phyloP scores from a whole-genome alignment of 2,113 vertebrate genomes.

The Phaethornis superciliosus region DNA sequence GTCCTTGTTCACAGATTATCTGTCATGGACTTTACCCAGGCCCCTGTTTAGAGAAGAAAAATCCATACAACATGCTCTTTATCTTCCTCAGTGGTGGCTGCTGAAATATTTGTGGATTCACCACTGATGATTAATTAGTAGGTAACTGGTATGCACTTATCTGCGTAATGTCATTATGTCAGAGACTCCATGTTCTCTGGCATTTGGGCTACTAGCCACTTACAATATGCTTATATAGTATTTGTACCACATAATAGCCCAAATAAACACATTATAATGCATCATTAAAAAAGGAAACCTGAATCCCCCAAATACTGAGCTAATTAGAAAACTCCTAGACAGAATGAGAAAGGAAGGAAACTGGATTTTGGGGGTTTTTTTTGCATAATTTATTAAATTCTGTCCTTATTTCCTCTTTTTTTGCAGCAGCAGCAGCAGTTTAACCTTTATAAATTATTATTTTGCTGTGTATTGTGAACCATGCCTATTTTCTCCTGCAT shows the following conservation, averaged over 20 bases:
- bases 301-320: background rate
- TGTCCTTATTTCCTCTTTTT: background rate
- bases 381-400: background rate
- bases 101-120: slow-evolving; percentile 36
- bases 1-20: slow-evolving; percentile 19
- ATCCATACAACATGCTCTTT: slow-evolving; percentile 41
- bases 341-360: background rate
- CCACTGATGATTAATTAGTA: slow-evolving; percentile 25
- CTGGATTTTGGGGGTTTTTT: too few species aligned
- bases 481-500: background rate
- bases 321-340: background rate
- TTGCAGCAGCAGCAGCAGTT: background rate
- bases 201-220: background rate
- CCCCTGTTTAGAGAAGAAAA: slow-evolving; percentile 15
- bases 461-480: background rate
- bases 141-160: background rate
- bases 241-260: background rate
- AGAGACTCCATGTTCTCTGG: background rate
- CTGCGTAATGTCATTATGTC: background rate
- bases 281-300: background rate
- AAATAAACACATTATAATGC: background rate
- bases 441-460: background rate
- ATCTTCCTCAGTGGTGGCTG: slow-evolving; percentile 12
- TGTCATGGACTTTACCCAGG: background rate
- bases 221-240: background rate